Evolutionary conservation across 2,888 invertebrate species (phyloP).

Genomic region (Drosophila formosana): DNA sequence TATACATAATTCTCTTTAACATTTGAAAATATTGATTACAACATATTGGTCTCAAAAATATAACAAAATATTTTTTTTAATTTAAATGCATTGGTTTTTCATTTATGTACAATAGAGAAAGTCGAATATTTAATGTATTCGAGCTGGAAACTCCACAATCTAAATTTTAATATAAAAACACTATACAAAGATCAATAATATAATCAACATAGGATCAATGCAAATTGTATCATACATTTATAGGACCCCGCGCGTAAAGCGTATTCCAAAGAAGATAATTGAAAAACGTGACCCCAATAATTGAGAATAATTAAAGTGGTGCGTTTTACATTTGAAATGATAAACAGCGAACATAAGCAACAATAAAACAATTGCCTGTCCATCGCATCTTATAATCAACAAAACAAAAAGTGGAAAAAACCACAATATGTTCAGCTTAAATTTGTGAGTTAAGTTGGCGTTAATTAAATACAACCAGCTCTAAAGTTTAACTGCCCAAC

Average conservation of each 20-base stretch:
- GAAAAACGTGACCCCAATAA: slow-evolving; percentile 29
- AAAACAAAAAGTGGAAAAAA: not conserved
- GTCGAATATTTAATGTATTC: no score
- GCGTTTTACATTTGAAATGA: not conserved
- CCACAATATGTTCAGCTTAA: not conserved
- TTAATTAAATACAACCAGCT: slow-evolving; percentile 10
- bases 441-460: not conserved
- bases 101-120: no score
- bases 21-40: no score
- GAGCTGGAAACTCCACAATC: no score
- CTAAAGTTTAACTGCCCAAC: not conserved
- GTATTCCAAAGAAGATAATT: slow-evolving; percentile 8
- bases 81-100: no score
- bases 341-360: not conserved
- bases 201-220: not conserved
- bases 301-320: slow-evolving; percentile 22
- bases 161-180: no score
- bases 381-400: not conserved
- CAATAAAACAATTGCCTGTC: not conserved
- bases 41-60: no score
- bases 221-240: not conserved
- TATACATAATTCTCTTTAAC: no score
- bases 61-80: no score
- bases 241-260: not conserved
- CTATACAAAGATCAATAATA: no score